phyloP scores from a whole-genome alignment of 2,888 invertebrate genomes.

The Dynastes maya region DNA sequence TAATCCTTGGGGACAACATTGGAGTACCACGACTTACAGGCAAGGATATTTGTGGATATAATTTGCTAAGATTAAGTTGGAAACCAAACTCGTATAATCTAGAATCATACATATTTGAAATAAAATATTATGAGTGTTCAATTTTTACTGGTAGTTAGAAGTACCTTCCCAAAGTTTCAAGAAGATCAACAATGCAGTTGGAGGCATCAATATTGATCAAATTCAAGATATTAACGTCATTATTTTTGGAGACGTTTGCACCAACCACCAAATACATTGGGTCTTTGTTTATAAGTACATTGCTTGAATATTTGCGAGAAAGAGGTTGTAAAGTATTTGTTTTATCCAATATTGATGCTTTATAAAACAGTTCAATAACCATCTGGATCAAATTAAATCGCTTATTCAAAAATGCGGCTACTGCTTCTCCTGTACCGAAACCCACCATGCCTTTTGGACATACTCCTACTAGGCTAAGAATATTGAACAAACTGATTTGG shows the following conservation, averaged over 20 bases:
- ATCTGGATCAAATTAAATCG: constrained; percentile 88
- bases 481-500: constrained; percentile 71
- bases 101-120: neutral
- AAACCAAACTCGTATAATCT: constrained; percentile 80
- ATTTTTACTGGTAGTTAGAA: neutral
- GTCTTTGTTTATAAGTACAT: neutral
- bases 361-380: constrained; percentile 71
- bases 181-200: constrained; percentile 12
- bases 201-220: neutral
- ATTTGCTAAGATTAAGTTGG: constrained; percentile 80
- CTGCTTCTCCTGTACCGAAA: constrained; percentile 92
- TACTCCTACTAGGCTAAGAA: constrained; percentile 72
- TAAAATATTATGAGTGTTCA: neutral
- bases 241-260: neutral
- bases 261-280: neutral
- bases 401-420: constrained; percentile 93
- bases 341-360: neutral
- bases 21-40: constrained; percentile 93
- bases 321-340: neutral
- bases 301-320: neutral
- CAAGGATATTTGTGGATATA: constrained; percentile 84
- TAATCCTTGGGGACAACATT: constrained; percentile 86
- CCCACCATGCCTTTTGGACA: constrained; percentile 67
- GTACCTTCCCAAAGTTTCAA: constrained; percentile 29
- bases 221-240: neutral